Base-by-base conservation (phyloP, 1,140 invertebrate species). In the Patella vulgata region DNA sequence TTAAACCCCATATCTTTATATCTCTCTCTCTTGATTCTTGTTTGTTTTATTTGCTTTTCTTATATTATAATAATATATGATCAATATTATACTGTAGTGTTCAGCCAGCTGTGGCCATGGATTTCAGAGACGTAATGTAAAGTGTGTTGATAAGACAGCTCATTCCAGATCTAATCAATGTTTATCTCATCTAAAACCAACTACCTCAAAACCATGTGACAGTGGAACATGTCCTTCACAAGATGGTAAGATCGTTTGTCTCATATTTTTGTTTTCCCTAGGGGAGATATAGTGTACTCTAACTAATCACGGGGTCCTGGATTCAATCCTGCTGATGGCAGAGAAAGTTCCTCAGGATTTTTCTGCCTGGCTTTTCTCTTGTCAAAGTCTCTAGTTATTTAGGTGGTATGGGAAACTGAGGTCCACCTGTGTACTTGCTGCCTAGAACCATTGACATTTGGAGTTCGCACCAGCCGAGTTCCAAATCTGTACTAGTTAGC, bases 81-180 rank as follows among this genome's bases (percentile, higher is more conserved):
- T 25, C 28, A 36, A 6, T 46, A 33, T 28, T 39, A 25, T 59
- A 14, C 27, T n/a, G n/a, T n/a, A 63, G 60, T 63, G 66, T 63
- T 59, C 59, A 3, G 39, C 36, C 30, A 59, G 50, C 27, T 57
- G 56, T 48, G 55, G 60, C 0, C 19, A 21, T 21, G 51, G 57
- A 23, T 14, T 54, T 17, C 54, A 67, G 27, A 52, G 8, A 17
- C 3, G 19, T 17, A 19, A 43, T 55, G 27, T 25, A n/a, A 47
- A 28, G 14, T 33, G 31, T 30, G 31, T 17, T 28, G n/a, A 25
- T 3, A 25, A 46, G 17, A 42, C n/a, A 33, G 25, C 21, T 21
- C 14, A 43, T 9, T 30, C 17, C 23, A 31, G 19, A n/a, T 25
- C 55, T 12, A 53, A 19, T 31, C 17, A 17, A 27, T 57, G 55